Base-by-base conservation (phyloP, 2,113 vertebrate species). In the Syngnathus scovelli region DNA sequence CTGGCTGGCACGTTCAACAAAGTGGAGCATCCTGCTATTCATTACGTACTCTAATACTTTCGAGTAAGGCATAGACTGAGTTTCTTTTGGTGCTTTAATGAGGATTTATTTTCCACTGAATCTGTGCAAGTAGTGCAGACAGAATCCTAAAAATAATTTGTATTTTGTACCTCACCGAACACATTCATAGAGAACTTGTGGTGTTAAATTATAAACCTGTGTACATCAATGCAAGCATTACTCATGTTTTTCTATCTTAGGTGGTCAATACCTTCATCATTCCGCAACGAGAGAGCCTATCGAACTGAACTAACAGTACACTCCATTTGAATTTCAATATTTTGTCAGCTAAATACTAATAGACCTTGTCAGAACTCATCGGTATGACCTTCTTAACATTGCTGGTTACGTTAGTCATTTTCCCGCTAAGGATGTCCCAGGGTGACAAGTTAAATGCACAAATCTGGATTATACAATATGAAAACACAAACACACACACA, bases 61-160 rank as follows among this genome's bases (percentile, higher is more conserved):
- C 62, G 74, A 80, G 70, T 69, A 62, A 69, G 66, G 61, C 64
- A 64, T 69, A 72, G 69, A 72, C 70, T 83, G 79, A 81, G 3
- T 38, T 36, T 59, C 23, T 16, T 59, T 5, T 80, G 78, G 61
- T 61, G 81, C 58, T 58, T 75, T 83, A 78, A 81, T 80, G 73
- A 80, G 60, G 69, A 62, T 83, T 18, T 77, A 70, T 77, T 67
- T 76, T 78, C 77, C 66, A 66, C 68, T 72, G 64, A 83, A 71
- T 58, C 36, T 5, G 51, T 77, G 76, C 85, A 71, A 70, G 61
- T 6, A 41, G 64, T 37, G 43, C 54, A 66, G 66, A 81, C 52
- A 55, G 69, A 78, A 69, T 79, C 73, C 75, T 79, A 71, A 79
- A 78, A 69, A 61, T 78, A 69, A 19, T 72, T 33, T 33, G 52